Evolutionary conservation across 2,113 vertebrate species (phyloP).

Genomic region (Oenanthe oenanthe): DNA sequence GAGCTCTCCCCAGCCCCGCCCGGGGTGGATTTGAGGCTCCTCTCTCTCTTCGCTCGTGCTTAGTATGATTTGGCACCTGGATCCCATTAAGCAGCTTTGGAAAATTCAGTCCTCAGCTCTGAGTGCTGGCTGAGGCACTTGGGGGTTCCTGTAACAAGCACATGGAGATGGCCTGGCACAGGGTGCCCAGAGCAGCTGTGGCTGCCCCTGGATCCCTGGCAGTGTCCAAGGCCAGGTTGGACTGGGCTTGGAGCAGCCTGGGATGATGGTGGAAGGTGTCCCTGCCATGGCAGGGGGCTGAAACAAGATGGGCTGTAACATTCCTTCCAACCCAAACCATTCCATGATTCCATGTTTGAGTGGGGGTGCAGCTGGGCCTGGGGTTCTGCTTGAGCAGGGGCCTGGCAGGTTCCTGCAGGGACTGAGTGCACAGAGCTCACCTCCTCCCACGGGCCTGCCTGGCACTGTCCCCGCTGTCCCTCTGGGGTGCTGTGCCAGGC

Average conservation of each 20-base stretch:
- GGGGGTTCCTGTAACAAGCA: not conserved
- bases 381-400: not conserved
- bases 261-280: not conserved
- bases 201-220: not conserved
- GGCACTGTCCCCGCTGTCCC: not conserved
- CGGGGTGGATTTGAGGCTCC: not conserved
- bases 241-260: not conserved
- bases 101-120: not conserved
- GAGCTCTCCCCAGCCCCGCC: not conserved
- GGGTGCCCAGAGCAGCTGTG: not conserved
- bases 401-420: not conserved
- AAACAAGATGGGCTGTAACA: not conserved
- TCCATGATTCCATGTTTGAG: not conserved
- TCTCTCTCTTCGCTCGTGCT: not conserved
- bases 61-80: not conserved
- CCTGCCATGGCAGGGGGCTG: not conserved
- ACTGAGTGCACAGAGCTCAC: not conserved
- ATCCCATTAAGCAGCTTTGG: constrained; percentile 15
- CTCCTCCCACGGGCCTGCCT: not conserved
- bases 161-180: not conserved
- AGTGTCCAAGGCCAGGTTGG: not conserved
- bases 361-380: not conserved
- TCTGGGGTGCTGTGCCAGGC: not conserved
- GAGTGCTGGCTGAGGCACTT: not conserved
- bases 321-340: not conserved